Percentiles rank a stretch among this genome's conserved stretches.
Conservation (phyloP, 1,140 invertebrate species). For the Leptinotarsa undecemlineata region DNA sequence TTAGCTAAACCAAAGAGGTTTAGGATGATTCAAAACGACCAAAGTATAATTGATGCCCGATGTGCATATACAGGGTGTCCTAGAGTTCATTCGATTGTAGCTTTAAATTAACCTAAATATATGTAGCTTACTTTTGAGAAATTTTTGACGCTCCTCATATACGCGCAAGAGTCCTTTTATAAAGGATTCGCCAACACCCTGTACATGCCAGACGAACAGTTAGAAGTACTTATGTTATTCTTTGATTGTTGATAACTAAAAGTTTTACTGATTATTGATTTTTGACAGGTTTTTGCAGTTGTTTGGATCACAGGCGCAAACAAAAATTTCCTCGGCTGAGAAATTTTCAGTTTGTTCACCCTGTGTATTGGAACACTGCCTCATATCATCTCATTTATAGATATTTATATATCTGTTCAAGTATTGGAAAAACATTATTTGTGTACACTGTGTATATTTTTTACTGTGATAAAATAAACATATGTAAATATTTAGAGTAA, state of each 20-base stretch:
- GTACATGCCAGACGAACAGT: background rate
- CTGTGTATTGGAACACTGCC: no score
- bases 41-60: no score
- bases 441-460: conserved; percentile 35
- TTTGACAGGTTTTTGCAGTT: no score
- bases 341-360: no score
- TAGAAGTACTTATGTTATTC: conserved; percentile 10
- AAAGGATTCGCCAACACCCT: conserved; percentile 10
- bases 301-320: no score
- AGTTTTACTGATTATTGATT: no score
- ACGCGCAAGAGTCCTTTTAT: conserved; percentile 4
- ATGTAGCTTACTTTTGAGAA: background rate
- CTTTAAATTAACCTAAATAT: no score
- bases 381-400: background rate
- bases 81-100: no score
- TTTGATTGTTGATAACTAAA: background rate
- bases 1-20: no score
- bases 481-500: conserved; percentile 37
- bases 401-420: background rate
- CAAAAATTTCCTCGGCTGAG: no score
- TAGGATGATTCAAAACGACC: no score
- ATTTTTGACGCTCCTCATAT: background rate
- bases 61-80: no score
- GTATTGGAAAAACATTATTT: conserved; percentile 17
- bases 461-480: conserved; percentile 42